phyloP scores from a whole-genome alignment of 2,888 invertebrate genomes.

The Labia minor region DNA sequence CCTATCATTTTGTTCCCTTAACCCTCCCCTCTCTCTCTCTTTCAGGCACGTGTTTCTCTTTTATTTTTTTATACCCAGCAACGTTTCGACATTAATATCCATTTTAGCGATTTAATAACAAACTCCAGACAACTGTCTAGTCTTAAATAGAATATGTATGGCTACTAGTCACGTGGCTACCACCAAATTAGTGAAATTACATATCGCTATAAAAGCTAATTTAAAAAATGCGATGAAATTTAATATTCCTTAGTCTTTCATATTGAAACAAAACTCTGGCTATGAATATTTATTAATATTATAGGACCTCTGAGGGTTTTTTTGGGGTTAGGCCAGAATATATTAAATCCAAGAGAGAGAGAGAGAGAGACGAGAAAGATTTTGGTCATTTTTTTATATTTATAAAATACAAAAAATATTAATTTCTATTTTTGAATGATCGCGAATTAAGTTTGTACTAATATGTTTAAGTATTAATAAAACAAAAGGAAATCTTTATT shows the following conservation, averaged over 20 bases:
- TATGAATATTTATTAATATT: constrained; percentile 13
- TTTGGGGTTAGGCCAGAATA: neutral
- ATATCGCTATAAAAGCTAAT: constrained; percentile 5
- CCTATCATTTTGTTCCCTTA: no score
- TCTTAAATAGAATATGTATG: constrained; percentile 4
- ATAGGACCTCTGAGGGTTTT: neutral
- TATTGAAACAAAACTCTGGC: constrained; percentile 7
- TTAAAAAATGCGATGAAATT: neutral
- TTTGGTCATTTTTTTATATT: neutral
- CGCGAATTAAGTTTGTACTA: no score
- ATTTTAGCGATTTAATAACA: constrained; percentile 8
- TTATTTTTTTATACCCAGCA: neutral
- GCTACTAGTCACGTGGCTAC: neutral
- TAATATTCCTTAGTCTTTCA: neutral
- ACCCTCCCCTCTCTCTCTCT: no score
- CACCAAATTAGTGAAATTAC: neutral
- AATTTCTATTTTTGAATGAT: no score
- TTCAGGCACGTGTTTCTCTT: neutral
- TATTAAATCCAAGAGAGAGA: neutral
- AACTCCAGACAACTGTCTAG: neutral
- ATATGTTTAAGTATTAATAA: no score
- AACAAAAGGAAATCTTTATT: no score
- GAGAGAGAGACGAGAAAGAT: neutral
- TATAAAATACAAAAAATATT: no score
- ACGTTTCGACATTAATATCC: neutral